Base-by-base conservation (phyloP, 1,140 invertebrate species). In the Heliconius hermathena region DNA sequence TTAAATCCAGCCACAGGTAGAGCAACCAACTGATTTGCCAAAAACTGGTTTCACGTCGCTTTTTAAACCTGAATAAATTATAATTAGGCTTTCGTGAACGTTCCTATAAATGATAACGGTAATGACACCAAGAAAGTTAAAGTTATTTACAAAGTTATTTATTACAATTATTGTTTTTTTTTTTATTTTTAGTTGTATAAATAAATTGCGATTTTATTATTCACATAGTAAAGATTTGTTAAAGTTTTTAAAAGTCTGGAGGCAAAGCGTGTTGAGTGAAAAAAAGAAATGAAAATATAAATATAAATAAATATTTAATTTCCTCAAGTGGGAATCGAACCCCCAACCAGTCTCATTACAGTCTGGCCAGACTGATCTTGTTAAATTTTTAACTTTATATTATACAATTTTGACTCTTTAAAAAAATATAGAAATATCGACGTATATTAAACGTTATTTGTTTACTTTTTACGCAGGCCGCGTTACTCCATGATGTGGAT, bases 401-500 rank as follows among this genome's bases (percentile, higher is more conserved):
- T 52, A 20, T 52, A 20, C 49, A 52, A 52, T 20, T 2, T 20
- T 20, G 13, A 16, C 3, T 46, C 3, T 0, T 46, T n/a, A n/a
- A n/a, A n/a, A n/a, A n/a, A n/a, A n/a, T 54, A 54, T n/a, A n/a
- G 52, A n/a, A 54, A 54, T n/a, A 54, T n/a, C 20, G 20, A 33
- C 0, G 11, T 70, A 33, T 26, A 22, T n/a, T 70, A 22, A 70
- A 70, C 33, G 5, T 29, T 70, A 70, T 22, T 26, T 26, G 9
- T 33, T 71, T 71, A 13, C 20, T 38, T 33, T 71, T 8, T 38
- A 20, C 71, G 38, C 85, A 93, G 93, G 82, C 87, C n/a, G 79
- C 87, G 8, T 87, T 93, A 2, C 88, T 94, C 0, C 94, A 95
- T 78, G 87, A 94, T 92, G 94, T 95, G 80, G 93, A 95, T 80